Conservation (phyloP, 2,888 invertebrate species). For the Trichacis sp. region DNA sequence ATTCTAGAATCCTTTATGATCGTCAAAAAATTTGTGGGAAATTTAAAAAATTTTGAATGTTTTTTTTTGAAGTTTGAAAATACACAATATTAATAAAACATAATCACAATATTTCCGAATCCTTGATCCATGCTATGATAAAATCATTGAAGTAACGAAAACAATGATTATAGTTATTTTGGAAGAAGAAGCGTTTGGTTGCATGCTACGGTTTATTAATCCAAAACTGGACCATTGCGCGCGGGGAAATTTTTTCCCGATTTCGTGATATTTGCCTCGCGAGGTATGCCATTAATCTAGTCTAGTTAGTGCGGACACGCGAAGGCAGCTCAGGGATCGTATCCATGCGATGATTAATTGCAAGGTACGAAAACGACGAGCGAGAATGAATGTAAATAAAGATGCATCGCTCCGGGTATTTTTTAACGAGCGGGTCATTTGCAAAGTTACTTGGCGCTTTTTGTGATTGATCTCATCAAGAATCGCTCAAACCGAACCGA, state of each 20-base stretch:
- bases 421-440: constrained; percentile 33
- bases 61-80: too few species aligned
- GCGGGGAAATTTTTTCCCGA: constrained; percentile 33
- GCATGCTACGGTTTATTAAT: not conserved
- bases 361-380: constrained; percentile 41
- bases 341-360: constrained; percentile 48
- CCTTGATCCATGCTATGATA: too few species aligned
- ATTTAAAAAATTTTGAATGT: too few species aligned
- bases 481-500: too few species aligned
- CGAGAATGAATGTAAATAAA: constrained; percentile 50
- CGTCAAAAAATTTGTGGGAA: too few species aligned
- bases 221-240: not conserved
- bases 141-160: too few species aligned
- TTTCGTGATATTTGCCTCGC: constrained; percentile 17
- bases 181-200: not conserved
- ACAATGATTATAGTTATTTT: not conserved
- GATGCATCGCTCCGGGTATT: constrained; percentile 49
- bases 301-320: constrained; percentile 43
- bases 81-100: too few species aligned
- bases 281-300: constrained; percentile 47
- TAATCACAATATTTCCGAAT: too few species aligned
- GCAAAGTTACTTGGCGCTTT: constrained; percentile 29
- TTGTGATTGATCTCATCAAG: constrained; percentile 16
- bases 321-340: constrained; percentile 39
- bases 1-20: too few species aligned